Percentiles rank a stretch among this genome's conserved stretches.
These are phyloP conservation scores for Dipodomys ordii DNA, from an alignment of 2,113 vertebrate genomes.

Conservation along the genomic window DNA sequence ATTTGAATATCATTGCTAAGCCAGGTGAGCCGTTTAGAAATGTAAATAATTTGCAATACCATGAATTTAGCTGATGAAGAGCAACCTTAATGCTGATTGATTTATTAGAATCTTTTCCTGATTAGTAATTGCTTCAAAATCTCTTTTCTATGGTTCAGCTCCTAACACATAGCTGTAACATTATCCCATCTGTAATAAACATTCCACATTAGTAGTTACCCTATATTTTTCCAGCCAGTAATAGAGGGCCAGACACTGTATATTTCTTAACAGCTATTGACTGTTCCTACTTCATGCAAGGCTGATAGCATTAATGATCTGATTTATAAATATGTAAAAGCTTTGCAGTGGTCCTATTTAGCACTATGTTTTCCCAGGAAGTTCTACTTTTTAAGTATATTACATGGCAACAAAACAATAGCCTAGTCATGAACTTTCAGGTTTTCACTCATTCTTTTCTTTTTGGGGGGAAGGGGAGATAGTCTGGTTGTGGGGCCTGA, in stretches of 20 bases:
- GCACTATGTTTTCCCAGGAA: background rate
- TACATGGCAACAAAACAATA: constrained; percentile 53
- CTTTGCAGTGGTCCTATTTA: constrained; percentile 25
- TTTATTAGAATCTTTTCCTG: constrained; percentile 80
- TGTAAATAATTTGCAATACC: constrained; percentile 76
- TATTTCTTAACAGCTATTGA: background rate
- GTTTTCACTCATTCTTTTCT: constrained; percentile 50
- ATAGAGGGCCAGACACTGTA: background rate
- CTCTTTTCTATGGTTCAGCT: constrained; percentile 67
- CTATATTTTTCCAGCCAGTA: constrained; percentile 38
- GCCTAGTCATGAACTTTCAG: constrained; percentile 32
- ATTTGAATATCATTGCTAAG: constrained; percentile 77
- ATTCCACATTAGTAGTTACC: constrained; percentile 17
- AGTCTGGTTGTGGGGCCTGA: too few relatives aligned
- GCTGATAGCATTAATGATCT: constrained; percentile 44
- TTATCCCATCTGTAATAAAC: constrained; percentile 58
- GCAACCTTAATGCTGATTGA: constrained; percentile 80
- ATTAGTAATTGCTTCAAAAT: constrained; percentile 79
- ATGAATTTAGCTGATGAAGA: constrained; percentile 80
- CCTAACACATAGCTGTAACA: constrained; percentile 59
- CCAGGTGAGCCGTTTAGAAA: constrained; percentile 81
- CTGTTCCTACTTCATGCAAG: background rate
- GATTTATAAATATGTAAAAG: constrained; percentile 42
- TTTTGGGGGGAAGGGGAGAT: too few relatives aligned
- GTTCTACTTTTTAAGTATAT: constrained; percentile 42